Percentiles rank a stretch among this genome's conserved stretches.
Evolutionary conservation across 2,797 vertebrate genomes (phyloP).

Genomic region (Echeneis naucrates): DNA sequence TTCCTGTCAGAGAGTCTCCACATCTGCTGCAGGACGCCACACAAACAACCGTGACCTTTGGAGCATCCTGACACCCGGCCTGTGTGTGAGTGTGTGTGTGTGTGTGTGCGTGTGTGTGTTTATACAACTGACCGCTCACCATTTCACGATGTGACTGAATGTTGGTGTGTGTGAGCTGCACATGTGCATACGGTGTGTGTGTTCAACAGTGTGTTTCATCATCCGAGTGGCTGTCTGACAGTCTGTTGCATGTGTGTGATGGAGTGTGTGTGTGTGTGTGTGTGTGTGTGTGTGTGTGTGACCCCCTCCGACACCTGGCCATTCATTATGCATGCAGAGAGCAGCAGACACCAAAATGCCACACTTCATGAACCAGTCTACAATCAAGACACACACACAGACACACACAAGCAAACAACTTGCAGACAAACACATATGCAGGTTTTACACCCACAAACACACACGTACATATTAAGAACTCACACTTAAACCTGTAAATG

Average conservation of each 20-base stretch:
- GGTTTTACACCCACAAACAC: slow-evolving; percentile 23
- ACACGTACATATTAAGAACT: slow-evolving; percentile 32
- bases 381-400: slow-evolving; percentile 59
- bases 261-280: slow-evolving; percentile 26
- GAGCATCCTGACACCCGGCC: slow-evolving; percentile 79
- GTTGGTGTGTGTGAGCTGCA: slow-evolving; percentile 13
- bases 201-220: slow-evolving; percentile 35
- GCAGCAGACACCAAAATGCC: slow-evolving; percentile 86
- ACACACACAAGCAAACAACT: slow-evolving; percentile 8
- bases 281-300: slow-evolving; percentile 43
- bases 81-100: slow-evolving; percentile 19
- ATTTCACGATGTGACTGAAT: slow-evolving; percentile 27
- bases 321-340: slow-evolving; percentile 88
- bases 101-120: slow-evolving; percentile 35
- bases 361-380: slow-evolving; percentile 82
- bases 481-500: slow-evolving; percentile 4
- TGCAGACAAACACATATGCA: slow-evolving; percentile 15
- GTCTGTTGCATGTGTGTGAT: slow-evolving; percentile 27
- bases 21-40: slow-evolving; percentile 87
- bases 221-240: slow-evolving; percentile 47
- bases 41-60: slow-evolving; percentile 88
- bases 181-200: slow-evolving; percentile 36
- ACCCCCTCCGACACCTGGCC: slow-evolving; percentile 80
- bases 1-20: slow-evolving; percentile 86
- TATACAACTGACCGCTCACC: slow-evolving; percentile 35